A percentile compares a stretch with the other conserved stretches of the same genome.
These are phyloP conservation scores for Fukomys damarensis DNA, from an alignment of 2,113 vertebrate species.

Conservation along the genomic window DNA sequence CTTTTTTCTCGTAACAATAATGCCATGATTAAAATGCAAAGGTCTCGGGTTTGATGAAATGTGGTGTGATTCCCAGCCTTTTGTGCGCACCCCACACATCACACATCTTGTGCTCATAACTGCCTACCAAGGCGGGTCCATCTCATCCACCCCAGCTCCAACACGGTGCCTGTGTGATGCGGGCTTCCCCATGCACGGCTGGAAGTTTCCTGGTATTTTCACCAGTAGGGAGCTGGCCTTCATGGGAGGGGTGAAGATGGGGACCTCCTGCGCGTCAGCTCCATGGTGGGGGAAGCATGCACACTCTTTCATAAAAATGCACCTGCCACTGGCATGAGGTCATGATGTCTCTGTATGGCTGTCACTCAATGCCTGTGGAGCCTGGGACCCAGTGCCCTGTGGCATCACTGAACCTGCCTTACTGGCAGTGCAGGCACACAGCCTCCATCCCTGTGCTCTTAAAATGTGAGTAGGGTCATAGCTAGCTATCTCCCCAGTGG, in stretches of 20 bases:
- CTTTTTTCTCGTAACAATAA: rapidly evolving
- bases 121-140: neutral
- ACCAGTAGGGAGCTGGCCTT: too few relatives aligned
- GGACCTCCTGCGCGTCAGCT: neutral
- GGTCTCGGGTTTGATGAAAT: rapidly evolving
- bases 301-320: neutral
- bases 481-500: rapidly evolving
- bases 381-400: neutral
- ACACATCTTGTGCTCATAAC: neutral
- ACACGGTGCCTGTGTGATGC: rapidly evolving
- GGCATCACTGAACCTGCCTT: too few relatives aligned
- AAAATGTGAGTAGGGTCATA: too few relatives aligned
- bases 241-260: neutral
- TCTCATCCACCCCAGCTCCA: neutral
- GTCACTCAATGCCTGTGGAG: neutral
- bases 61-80: rapidly evolving
- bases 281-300: rapidly evolving
- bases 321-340: neutral
- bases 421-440: neutral
- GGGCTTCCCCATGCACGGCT: neutral
- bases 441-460: neutral
- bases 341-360: neutral
- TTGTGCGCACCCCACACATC: neutral
- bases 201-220: neutral
- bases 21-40: rapidly evolving